A percentile compares a stretch with the other conserved stretches of the same genome.
These are phyloP conservation scores for Pogona vitticeps DNA, from an alignment of 2,113 vertebrate genomes.

Conservation along the genomic window DNA sequence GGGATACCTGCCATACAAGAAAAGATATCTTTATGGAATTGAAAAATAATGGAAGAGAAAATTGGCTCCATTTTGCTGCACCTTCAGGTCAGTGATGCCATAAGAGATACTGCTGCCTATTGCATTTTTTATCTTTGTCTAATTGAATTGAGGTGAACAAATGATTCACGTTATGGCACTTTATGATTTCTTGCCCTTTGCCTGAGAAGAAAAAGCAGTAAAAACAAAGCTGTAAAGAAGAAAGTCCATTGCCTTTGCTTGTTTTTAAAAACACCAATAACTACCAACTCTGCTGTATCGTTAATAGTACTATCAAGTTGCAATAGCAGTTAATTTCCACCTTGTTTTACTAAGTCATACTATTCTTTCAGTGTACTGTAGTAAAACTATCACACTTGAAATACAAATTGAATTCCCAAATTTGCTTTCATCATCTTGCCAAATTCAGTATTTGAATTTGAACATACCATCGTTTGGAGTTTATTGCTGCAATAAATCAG, in stretches of 20 bases:
- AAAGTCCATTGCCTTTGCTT: not conserved
- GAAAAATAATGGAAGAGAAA: slow-evolving; percentile 33
- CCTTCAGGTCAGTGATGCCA: slow-evolving; percentile 13
- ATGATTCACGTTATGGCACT: not conserved
- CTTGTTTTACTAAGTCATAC: not conserved
- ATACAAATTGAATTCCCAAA: slow-evolving; percentile 29
- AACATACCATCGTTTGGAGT: slow-evolving; percentile 4
- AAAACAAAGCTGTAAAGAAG: slow-evolving; percentile 15
- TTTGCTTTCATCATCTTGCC: slow-evolving; percentile 25
- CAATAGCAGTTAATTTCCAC: slow-evolving; percentile 26
- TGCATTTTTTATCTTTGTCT: not conserved
- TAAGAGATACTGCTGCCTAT: not conserved
- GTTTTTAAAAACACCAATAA: not conserved
- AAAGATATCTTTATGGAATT: slow-evolving; percentile 1
- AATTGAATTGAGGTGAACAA: slow-evolving; percentile 24
- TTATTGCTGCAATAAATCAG: not conserved
- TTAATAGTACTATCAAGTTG: not conserved
- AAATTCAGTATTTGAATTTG: slow-evolving; percentile 25
- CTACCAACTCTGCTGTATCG: not conserved
- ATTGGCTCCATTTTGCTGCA: slow-evolving; percentile 26
- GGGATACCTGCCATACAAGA: not conserved
- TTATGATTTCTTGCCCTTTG: slow-evolving; percentile 26
- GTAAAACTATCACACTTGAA: slow-evolving; percentile 36
- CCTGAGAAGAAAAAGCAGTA: slow-evolving; percentile 30
- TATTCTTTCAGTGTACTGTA: not conserved